Conservation (phyloP, 2,797 vertebrate genomes). For the Threskiornis aethiopicus region DNA sequence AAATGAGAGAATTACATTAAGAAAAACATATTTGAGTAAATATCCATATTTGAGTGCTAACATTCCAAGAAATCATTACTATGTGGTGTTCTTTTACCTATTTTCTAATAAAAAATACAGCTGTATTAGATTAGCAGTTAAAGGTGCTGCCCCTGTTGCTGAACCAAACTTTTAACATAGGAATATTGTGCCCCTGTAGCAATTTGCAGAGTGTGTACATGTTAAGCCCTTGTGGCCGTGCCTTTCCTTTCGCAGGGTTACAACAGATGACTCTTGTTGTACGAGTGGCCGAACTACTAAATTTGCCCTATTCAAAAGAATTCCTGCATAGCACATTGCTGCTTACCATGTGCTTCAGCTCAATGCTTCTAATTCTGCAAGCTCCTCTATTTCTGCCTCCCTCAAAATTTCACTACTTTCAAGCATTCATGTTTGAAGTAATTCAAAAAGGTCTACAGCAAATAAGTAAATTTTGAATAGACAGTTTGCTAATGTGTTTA, state of each 20-base stretch:
- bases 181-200: neutral
- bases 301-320: neutral
- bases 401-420: neutral
- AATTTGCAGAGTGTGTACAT: neutral
- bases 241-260: neutral
- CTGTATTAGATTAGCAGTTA: neutral
- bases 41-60: neutral
- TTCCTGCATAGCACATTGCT: neutral
- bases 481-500: neutral
- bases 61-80: neutral
- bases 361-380: neutral
- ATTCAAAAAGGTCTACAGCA: neutral
- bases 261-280: neutral
- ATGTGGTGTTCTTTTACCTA: neutral
- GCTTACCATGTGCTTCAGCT: neutral
- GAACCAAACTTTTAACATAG: neutral
- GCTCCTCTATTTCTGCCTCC: neutral
- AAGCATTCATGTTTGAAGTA: neutral
- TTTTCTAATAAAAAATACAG: neutral
- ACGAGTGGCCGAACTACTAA: accelerated
- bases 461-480: neutral
- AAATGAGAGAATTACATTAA: neutral
- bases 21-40: neutral
- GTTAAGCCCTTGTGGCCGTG: neutral
- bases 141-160: neutral